A percentile compares a stretch with the other conserved stretches of the same genome.
phyloP scores from a whole-genome alignment of 1,140 invertebrate genomes.

The Planococcus citri region DNA sequence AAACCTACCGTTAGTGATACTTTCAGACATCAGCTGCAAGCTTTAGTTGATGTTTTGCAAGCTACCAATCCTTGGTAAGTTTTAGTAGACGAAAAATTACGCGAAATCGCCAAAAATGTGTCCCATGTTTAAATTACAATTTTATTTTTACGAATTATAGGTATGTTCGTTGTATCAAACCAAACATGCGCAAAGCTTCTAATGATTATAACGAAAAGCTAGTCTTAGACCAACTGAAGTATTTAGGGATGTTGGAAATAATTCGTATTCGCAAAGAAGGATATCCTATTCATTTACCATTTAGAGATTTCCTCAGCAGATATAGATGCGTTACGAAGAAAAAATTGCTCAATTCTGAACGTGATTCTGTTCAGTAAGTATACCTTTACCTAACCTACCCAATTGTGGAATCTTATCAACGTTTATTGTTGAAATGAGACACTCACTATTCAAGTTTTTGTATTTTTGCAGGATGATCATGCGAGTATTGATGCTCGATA shows the following conservation, averaged over 20 bases:
- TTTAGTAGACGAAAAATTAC: no score
- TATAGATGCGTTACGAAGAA: constrained; percentile 56
- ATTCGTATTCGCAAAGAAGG: constrained; percentile 87
- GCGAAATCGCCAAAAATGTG: not conserved
- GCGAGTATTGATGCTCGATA: constrained; percentile 44
- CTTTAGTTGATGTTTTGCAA: constrained; percentile 80
- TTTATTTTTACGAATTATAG: constrained; percentile 34
- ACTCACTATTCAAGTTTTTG: no score
- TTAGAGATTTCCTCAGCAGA: constrained; percentile 61
- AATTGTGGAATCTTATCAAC: not conserved
- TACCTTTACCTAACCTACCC: not conserved
- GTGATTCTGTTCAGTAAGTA: constrained; percentile 42
- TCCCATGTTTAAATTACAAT: not conserved
- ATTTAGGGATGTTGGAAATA: constrained; percentile 92
- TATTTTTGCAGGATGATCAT: constrained; percentile 38
- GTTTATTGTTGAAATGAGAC: not conserved
- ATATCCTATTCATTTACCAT: constrained; percentile 75
- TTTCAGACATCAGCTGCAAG: constrained; percentile 80
- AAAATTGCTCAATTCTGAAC: constrained; percentile 33
- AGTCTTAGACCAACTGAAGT: constrained; percentile 79
- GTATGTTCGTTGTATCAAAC: constrained; percentile 92
- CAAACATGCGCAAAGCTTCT: constrained; percentile 75
- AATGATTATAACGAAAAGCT: constrained; percentile 70
- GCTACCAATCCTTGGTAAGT: constrained; percentile 80
- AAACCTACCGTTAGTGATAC: constrained; percentile 88